These are phyloP conservation scores for Drosophila hamatofila DNA, from an alignment of 2,888 invertebrate genomes.

Conservation along the genomic window DNA sequence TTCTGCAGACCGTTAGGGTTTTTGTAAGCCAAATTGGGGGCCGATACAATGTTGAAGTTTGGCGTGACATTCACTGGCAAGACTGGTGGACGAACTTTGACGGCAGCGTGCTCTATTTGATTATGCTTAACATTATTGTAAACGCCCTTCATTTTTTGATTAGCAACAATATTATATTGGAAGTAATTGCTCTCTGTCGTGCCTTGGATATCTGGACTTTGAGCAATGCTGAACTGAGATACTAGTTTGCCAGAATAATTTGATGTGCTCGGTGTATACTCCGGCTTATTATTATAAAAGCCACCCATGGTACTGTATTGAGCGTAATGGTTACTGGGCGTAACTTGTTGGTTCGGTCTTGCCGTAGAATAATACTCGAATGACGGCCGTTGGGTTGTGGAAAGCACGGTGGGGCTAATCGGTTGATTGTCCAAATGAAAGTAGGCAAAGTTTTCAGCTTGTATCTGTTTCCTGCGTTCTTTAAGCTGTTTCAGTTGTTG, in stretches of 20 bases:
- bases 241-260: slow-evolving; percentile 69
- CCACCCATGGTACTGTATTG: slow-evolving; percentile 87
- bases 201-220: slow-evolving; percentile 32
- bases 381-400: slow-evolving; percentile 38
- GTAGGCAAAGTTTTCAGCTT: slow-evolving; percentile 84
- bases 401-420: slow-evolving; percentile 22
- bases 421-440: slow-evolving; percentile 84
- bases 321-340: slow-evolving; percentile 87
- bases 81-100: slow-evolving; percentile 56
- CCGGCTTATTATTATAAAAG: slow-evolving; percentile 86
- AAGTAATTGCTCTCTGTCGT: slow-evolving; percentile 85
- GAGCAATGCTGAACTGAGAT: slow-evolving; percentile 80
- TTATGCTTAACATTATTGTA: slow-evolving; percentile 71
- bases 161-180: slow-evolving; percentile 83
- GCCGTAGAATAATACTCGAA: slow-evolving; percentile 53
- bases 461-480: slow-evolving; percentile 81
- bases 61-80: slow-evolving; percentile 72
- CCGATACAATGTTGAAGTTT: slow-evolving; percentile 76
- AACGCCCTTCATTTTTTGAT: slow-evolving; percentile 84
- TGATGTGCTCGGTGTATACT: slow-evolving; percentile 14
- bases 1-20: slow-evolving; percentile 53
- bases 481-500: slow-evolving; percentile 82
- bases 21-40: slow-evolving; percentile 74
- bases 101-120: slow-evolving; percentile 62
- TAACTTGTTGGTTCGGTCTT: slow-evolving; percentile 71